phyloP scores from a whole-genome alignment of 1,140 invertebrate species.

The Drosophila littoralis region DNA sequence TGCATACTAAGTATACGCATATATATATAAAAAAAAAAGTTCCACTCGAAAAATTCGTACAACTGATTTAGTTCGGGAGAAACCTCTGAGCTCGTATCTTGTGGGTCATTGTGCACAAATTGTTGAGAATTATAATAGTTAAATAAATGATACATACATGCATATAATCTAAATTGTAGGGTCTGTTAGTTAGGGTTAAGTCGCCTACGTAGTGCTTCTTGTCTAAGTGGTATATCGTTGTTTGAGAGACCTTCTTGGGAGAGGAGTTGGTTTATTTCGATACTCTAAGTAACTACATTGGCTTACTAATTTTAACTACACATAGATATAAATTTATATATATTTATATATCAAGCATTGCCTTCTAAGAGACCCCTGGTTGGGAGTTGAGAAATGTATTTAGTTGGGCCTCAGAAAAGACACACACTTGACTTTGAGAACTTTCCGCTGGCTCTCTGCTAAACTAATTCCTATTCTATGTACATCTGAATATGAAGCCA shows the following conservation, averaged over 20 bases:
- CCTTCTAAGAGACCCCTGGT: not conserved
- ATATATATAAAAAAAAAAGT: conserved; percentile 47
- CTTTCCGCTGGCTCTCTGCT: not conserved
- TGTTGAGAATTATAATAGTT: conserved; percentile 25
- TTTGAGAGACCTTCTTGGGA: conserved; percentile 77
- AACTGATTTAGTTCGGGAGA: conserved; percentile 32
- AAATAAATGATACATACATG: conserved; percentile 4
- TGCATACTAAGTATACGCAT: conserved; percentile 27
- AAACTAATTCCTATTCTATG: conserved; percentile 42
- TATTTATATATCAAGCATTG: conserved; percentile 8
- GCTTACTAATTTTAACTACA: conserved; percentile 19
- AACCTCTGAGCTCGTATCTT: conserved; percentile 59
- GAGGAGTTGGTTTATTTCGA: conserved; percentile 64
- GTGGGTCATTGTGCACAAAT: conserved; percentile 23
- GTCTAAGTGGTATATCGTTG: conserved; percentile 70
- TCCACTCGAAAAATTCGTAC: conserved; percentile 68
- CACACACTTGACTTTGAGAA: not conserved
- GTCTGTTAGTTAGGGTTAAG: conserved; percentile 39
- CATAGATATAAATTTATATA: conserved; percentile 9
- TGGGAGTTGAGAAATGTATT: not conserved
- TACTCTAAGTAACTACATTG: conserved; percentile 37
- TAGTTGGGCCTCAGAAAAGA: conserved; percentile 3
- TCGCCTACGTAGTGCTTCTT: conserved; percentile 44
- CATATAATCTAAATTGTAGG: conserved; percentile 34
- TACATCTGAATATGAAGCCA: conserved; percentile 43